phyloP scores from a whole-genome alignment of 2,888 invertebrate genomes.

The Willowsia nigromaculata region DNA sequence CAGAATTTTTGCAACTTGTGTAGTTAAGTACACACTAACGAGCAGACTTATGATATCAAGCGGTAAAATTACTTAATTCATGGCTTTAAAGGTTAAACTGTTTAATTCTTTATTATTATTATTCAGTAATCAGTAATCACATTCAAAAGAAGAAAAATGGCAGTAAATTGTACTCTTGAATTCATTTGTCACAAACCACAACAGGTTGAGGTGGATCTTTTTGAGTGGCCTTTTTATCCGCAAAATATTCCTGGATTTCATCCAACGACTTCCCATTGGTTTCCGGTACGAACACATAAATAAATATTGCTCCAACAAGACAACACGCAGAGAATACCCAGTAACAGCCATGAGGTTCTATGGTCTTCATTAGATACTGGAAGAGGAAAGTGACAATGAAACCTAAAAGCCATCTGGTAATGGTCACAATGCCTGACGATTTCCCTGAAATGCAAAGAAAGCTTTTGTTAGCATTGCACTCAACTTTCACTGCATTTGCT shows the following conservation, averaged over 20 bases:
- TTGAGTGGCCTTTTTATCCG: neutral
- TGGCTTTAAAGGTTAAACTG: too few species aligned
- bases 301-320: conserved; percentile 71
- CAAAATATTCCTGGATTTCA: conserved; percentile 70
- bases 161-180: neutral
- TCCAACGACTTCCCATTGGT: conserved; percentile 71
- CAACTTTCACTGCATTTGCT: too few species aligned
- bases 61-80: too few species aligned
- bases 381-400: conserved; percentile 75
- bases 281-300: conserved; percentile 71
- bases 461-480: neutral
- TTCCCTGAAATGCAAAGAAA: conserved; percentile 60
- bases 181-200: neutral
- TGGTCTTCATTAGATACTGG: conserved; percentile 66
- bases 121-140: too few species aligned
- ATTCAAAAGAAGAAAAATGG: neutral
- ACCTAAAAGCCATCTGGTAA: conserved; percentile 76
- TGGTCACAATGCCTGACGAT: conserved; percentile 74
- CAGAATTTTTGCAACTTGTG: too few species aligned
- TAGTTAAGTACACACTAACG: too few species aligned
- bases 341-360: conserved; percentile 72
- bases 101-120: too few species aligned
- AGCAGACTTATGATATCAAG: too few species aligned
- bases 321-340: conserved; percentile 75
- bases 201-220: neutral